Conservation (phyloP, 2,797 vertebrate species). For the Ptychobarbus kaznakovi region DNA sequence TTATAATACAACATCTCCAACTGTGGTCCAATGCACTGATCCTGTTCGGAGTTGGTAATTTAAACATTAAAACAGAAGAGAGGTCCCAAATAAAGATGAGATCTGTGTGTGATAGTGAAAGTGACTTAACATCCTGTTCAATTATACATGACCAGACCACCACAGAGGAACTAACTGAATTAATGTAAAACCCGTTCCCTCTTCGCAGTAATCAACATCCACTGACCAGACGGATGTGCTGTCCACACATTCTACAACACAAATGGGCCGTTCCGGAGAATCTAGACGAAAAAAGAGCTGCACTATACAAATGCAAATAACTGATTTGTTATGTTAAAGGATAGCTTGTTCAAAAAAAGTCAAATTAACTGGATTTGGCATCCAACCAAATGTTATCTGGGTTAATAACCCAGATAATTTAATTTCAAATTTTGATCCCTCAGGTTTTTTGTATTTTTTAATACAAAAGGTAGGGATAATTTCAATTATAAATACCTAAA, state of each 20-base stretch:
- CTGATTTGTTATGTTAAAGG: not conserved
- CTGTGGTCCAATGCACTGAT: conserved; percentile 17
- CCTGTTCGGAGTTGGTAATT: conserved; percentile 32
- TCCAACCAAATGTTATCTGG: not conserved
- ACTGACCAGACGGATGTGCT: conserved; percentile 28
- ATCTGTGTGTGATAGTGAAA: conserved; percentile 18
- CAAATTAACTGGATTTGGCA: not conserved
- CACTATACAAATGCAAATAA: conserved; percentile 2
- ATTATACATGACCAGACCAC: conserved; percentile 17
- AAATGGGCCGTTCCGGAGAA: not conserved
- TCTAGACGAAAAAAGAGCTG: not conserved
- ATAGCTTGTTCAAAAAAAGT: not conserved
- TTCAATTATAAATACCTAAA: not conserved
- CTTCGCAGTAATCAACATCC: conserved; percentile 25
- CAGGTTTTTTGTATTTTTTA: not conserved
- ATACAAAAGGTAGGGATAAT: not conserved
- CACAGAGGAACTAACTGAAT: conserved; percentile 38
- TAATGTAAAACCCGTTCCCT: conserved; percentile 31
- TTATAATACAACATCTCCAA: conserved; percentile 30
- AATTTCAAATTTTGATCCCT: not conserved
- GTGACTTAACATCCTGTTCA: conserved; percentile 32
- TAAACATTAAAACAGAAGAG: conserved; percentile 33
- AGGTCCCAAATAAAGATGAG: conserved; percentile 40
- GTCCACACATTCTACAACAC: conserved; percentile 1
- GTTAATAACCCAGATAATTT: not conserved